phyloP scores from a whole-genome alignment of 2,113 vertebrate species.

The Microtus montanus region DNA sequence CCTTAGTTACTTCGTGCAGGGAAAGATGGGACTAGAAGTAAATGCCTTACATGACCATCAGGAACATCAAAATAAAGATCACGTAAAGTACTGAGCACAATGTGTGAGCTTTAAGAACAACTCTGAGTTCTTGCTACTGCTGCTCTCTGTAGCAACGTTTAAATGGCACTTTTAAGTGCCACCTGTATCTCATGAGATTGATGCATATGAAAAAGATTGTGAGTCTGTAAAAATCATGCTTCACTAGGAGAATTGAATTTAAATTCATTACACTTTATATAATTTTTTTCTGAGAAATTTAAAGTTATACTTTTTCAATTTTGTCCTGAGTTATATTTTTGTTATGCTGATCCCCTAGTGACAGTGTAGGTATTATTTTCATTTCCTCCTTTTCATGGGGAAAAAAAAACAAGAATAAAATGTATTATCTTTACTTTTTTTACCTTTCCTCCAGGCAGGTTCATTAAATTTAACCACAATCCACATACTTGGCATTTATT shows the following conservation, averaged over 20 bases:
- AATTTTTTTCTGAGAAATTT: conserved; percentile 28
- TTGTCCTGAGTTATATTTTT: not conserved
- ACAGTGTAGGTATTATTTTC: not conserved
- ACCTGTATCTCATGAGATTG: not conserved
- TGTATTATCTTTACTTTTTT: conserved; percentile 15
- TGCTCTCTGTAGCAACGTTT: not conserved
- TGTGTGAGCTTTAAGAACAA: not conserved
- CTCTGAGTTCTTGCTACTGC: not conserved
- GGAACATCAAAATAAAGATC: not conserved
- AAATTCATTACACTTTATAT: not conserved
- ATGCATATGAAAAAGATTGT: not conserved
- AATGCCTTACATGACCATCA: too few relatives aligned
- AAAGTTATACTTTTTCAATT: conserved; percentile 16
- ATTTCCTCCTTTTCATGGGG: not conserved
- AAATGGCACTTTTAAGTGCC: not conserved
- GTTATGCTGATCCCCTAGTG: conserved; percentile 33
- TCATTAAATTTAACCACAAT: not conserved
- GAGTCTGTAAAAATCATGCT: not conserved
- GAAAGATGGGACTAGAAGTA: not conserved
- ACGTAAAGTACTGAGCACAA: not conserved
- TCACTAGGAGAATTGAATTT: not conserved
- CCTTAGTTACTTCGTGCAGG: not conserved
- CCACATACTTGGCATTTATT: not conserved
- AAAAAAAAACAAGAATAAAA: not conserved
- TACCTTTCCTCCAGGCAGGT: conserved; percentile 9